Conservation (phyloP, 2,888 invertebrate genomes). For the Sarcophaga rosellei region DNA sequence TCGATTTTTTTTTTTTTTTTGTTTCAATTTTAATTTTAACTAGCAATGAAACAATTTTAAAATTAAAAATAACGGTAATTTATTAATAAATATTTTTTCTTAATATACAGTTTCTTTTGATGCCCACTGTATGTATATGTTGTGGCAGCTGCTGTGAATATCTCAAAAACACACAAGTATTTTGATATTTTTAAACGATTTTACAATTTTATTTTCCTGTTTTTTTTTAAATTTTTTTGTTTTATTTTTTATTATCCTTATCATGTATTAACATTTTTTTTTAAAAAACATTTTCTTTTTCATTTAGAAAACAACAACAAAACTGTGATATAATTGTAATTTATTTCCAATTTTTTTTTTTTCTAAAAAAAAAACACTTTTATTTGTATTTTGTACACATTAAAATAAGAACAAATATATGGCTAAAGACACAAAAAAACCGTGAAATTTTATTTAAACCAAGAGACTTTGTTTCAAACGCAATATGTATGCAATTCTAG, state of each 20-base stretch:
- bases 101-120: neutral
- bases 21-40: too few species aligned
- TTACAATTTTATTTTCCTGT: constrained; percentile 22
- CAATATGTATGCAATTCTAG: too few species aligned
- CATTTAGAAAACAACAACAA: neutral
- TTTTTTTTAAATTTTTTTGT: neutral
- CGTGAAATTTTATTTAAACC: neutral
- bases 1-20: too few species aligned
- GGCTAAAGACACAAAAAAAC: neutral
- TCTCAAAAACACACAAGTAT: constrained; percentile 12
- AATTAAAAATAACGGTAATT: too few species aligned
- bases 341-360: constrained; percentile 9
- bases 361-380: neutral
- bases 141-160: constrained; percentile 5
- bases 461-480: too few species aligned
- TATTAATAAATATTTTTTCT: too few species aligned
- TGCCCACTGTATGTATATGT: neutral
- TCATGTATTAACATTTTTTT: constrained; percentile 8
- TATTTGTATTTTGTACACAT: neutral
- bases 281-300: neutral
- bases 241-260: constrained; percentile 23
- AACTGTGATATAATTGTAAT: constrained; percentile 58
- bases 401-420: constrained; percentile 1
- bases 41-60: too few species aligned
- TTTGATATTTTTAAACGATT: constrained; percentile 22